Evolutionary conservation across 2,113 vertebrate species (phyloP).

Genomic region (Limnothrissa miodon): DNA sequence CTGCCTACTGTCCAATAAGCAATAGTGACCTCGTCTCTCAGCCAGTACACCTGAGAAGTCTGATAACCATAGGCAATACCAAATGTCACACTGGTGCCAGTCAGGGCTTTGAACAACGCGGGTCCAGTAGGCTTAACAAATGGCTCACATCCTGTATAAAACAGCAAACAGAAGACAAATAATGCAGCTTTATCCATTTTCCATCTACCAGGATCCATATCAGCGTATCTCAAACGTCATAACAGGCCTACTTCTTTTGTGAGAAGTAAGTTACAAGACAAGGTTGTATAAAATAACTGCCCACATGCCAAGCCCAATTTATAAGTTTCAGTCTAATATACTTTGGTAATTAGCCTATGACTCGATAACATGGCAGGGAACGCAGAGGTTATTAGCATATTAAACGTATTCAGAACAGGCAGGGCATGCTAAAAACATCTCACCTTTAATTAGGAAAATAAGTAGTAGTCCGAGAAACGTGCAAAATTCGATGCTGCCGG

Average conservation of each 20-base stretch:
- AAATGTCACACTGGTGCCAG: slow-evolving; percentile 60
- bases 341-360: no score
- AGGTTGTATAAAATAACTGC: no score
- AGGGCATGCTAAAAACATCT: background rate
- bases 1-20: slow-evolving; percentile 55
- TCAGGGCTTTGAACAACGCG: slow-evolving; percentile 24
- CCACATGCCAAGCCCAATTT: no score
- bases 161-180: background rate
- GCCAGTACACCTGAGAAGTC: slow-evolving; percentile 56
- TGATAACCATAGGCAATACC: slow-evolving; percentile 48
- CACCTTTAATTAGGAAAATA: background rate
- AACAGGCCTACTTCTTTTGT: no score
- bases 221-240: no score
- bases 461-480: background rate
- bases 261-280: no score
- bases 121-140: slow-evolving; percentile 43
- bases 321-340: no score
- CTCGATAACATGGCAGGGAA: no score
- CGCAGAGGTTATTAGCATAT: background rate
- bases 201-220: no score
- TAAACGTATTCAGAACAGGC: background rate
- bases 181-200: no score
- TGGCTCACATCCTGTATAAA: slow-evolving; percentile 55
- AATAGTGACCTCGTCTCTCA: slow-evolving; percentile 38
- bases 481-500: background rate